A percentile compares a stretch with the other conserved stretches of the same genome.
These are phyloP conservation scores for Oreohelix idahoensis DNA, from an alignment of 1,140 invertebrate genomes.

Conservation along the genomic window DNA sequence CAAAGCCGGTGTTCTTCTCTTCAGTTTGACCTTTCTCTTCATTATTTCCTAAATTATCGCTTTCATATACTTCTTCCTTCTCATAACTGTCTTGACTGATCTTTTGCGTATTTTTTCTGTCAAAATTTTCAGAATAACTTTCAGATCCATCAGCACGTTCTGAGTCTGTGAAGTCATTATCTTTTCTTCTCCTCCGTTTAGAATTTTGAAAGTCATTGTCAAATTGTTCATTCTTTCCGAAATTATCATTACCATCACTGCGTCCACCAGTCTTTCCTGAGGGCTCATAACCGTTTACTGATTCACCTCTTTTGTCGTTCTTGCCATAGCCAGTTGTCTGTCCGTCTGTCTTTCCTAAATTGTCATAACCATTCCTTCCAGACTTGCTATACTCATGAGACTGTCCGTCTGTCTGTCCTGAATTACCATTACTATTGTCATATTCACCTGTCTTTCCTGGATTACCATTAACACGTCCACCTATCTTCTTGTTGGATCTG, in stretches of 20 bases:
- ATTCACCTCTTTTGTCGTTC: background rate
- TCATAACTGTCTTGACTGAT: background rate
- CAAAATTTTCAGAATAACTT: background rate
- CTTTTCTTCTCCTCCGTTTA: background rate
- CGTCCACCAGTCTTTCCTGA: background rate
- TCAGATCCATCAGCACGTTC: background rate
- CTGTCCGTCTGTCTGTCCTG: background rate
- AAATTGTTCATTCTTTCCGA: background rate
- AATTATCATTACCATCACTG: background rate
- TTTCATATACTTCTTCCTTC: background rate
- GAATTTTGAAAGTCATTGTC: background rate
- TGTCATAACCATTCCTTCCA: background rate
- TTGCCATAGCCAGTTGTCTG: background rate
- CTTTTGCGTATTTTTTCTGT: background rate
- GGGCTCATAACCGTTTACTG: background rate
- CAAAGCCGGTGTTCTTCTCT: background rate
- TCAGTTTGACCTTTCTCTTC: background rate
- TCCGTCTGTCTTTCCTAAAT: background rate
- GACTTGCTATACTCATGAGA: background rate
- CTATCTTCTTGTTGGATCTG: background rate
- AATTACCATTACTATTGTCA: background rate
- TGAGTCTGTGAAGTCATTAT: background rate
- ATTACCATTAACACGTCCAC: background rate
- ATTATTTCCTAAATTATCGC: background rate
- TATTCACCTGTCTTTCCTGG: background rate